Conservation (phyloP, 2,797 vertebrate genomes). For the Protosalanx chinensis region DNA sequence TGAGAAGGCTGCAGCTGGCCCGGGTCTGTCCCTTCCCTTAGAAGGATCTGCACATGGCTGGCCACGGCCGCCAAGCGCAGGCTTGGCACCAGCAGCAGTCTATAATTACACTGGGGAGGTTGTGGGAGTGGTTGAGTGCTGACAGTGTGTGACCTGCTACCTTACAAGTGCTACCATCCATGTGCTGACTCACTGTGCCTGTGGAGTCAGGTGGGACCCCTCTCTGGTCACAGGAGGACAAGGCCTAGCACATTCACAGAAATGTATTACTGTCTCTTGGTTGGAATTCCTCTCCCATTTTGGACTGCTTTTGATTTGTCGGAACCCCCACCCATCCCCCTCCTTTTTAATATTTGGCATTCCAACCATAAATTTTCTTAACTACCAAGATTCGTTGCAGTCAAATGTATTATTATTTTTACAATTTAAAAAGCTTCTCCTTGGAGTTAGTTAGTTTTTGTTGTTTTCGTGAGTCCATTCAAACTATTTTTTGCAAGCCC, state of each 20-base stretch:
- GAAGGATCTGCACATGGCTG: slow-evolving; percentile 68
- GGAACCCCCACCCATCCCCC: slow-evolving; percentile 1
- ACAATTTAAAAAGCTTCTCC: too few species aligned
- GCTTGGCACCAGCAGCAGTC: slow-evolving; percentile 44
- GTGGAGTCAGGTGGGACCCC: slow-evolving; percentile 42
- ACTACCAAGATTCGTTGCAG: too few species aligned
- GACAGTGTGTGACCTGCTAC: slow-evolving; percentile 26
- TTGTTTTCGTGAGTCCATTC: background rate
- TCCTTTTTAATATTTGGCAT: too few species aligned
- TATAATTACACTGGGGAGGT: slow-evolving; percentile 67
- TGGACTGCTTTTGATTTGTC: slow-evolving; percentile 26
- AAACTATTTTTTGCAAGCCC: background rate
- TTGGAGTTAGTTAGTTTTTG: background rate
- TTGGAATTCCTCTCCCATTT: slow-evolving; percentile 27
- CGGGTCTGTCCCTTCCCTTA: slow-evolving; percentile 59
- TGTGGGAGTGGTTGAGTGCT: slow-evolving; percentile 19
- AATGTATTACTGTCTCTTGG: slow-evolving; percentile 23
- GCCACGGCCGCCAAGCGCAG: slow-evolving; percentile 45
- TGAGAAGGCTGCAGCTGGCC: slow-evolving; percentile 26
- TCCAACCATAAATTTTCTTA: too few species aligned
- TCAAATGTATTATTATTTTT: too few species aligned
- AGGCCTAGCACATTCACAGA: slow-evolving; percentile 29
- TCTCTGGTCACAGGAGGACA: slow-evolving; percentile 63
- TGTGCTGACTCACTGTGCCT: slow-evolving; percentile 30
- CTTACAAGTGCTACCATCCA: slow-evolving; percentile 42